Evolutionary conservation across 1,140 invertebrate species (phyloP), one percentile per base, ranked within the genome.

Genomic region (Galleria mellonella): DNA sequence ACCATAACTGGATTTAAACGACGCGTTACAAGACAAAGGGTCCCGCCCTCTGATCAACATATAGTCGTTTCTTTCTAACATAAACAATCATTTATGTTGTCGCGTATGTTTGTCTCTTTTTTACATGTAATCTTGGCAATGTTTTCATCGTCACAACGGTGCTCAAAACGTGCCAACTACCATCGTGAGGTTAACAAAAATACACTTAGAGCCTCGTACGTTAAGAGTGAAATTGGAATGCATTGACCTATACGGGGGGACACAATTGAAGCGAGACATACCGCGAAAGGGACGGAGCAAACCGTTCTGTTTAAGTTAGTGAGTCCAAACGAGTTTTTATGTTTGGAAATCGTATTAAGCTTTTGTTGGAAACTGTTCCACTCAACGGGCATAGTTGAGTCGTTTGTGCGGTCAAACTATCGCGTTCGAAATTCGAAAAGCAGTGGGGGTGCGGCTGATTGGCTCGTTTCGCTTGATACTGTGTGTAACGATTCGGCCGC

Each of bases 301-400:
- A 56, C 65, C 58, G 62, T 76, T 79, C 64, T 62, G 72, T 68
- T 79, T 73, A 83, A 81, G 71, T 81, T 84, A 78, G 67, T 71
- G 72, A 73, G 64, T 72, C 69, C 70, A 79, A 82, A 82, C 78
- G 77, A 77, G 82, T 85, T 85, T 84, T 85, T 85, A 81, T 83
- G 77, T 83, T 85, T 75, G 77, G 73, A 85, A 85, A 85, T 83
- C 82, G 82, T 75, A 85, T 85, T 85, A 85, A 82, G 82, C 82
- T 85, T 85, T 85, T 85, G 82, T 83, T 78, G 75, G 76, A 72
- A 85, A 82, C 64, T 85, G 82, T 82, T 76, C 65, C 74, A 82
- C 72, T 85, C 78, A 85, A 64, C 81, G 71, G 69, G 77, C 68
- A 75, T 79, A 83, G 82, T 85, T 76, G 71, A 77, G 75, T 64